Evolutionary conservation across 1,140 invertebrate genomes (phyloP), one percentile per base, ranked within the genome.

Genomic region (Gonioctena quinquepunctata): DNA sequence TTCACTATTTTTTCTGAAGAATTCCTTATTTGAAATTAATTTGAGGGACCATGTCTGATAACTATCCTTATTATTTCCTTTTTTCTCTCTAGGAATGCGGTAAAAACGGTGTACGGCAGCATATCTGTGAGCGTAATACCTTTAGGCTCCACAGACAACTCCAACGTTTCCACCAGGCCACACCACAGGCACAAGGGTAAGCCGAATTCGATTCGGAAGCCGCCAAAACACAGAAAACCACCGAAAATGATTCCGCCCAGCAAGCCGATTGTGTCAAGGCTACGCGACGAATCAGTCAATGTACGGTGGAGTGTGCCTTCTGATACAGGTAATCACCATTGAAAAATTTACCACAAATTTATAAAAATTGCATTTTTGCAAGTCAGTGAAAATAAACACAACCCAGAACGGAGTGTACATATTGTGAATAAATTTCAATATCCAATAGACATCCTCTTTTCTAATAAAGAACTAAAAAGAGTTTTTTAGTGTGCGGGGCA

Each of bases 231-330:
- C 19, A 81, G 82, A 74, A 85, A 87, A 77, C 81, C 87, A 76
- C 70, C 80, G 70, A 84, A 85, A 80, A 88, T 97, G 87, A 89
- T 96, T 52, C 94, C 95, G 0, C 95, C 96, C 0, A 90, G 91
- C 2, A 89, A 89, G 49, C 96, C 96, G 0, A 93, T 92, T 77
- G 90, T 98, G 3, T 94, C 92, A 0, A 87, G 94, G 7, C 80
- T 97, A 19, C 92, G 93, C 0, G 94, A 96, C 76, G 88, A 93
- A n/a, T 94, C 95, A 1, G 95, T 97, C 0, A 96, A 97, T 91
- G 90, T 98, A 0, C 88, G 93, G 23, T 98, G 96, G 96, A 88
- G 88, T 1, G 92, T 94, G 4, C 91, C 93, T 0, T 85, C 89
- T 11, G 93, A 95, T 75, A 86, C 86, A n/a, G 94, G 52, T 54